Percentiles rank a stretch among this genome's conserved stretches.
phyloP scores from a whole-genome alignment of 2,113 vertebrate genomes.

The Cyanoderma ruficeps region DNA sequence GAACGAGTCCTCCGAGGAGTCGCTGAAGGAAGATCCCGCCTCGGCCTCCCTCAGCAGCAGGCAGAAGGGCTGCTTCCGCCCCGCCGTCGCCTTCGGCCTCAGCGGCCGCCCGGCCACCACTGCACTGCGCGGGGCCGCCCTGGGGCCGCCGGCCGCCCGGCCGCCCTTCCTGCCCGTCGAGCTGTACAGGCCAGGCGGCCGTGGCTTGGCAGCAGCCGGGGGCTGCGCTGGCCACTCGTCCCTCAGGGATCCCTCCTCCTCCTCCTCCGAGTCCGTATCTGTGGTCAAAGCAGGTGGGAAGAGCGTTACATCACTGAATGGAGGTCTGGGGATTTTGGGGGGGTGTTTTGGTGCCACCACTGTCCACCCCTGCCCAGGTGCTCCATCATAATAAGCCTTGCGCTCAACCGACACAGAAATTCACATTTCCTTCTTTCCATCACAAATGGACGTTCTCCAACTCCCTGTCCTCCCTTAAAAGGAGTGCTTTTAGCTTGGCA shows the following conservation, averaged over 20 bases:
- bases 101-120: conserved; percentile 65
- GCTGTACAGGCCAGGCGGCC: conserved; percentile 73
- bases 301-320: not conserved
- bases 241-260: conserved; percentile 85
- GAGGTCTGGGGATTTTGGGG: not conserved
- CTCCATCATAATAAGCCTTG: not conserved
- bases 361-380: no score
- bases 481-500: not conserved
- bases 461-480: not conserved
- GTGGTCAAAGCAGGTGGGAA: conserved; percentile 73
- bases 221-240: conserved; percentile 86
- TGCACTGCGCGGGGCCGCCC: conserved; percentile 52
- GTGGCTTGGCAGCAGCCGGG: conserved; percentile 66
- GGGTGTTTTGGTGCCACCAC: not conserved
- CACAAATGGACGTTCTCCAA: not conserved
- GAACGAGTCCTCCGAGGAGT: conserved; percentile 95
- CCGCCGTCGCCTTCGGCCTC: conserved; percentile 75
- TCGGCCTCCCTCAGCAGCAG: conserved; percentile 90
- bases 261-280: conserved; percentile 96
- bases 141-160: conserved; percentile 48
- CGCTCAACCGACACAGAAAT: not conserved
- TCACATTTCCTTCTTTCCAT: fast-evolving
- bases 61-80: conserved; percentile 92
- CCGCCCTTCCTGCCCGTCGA: conserved; percentile 75
- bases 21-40: conserved; percentile 82